Percentiles rank a stretch among this genome's conserved stretches.
phyloP scores from a whole-genome alignment of 2,888 invertebrate genomes.

The Noctua janthe region DNA sequence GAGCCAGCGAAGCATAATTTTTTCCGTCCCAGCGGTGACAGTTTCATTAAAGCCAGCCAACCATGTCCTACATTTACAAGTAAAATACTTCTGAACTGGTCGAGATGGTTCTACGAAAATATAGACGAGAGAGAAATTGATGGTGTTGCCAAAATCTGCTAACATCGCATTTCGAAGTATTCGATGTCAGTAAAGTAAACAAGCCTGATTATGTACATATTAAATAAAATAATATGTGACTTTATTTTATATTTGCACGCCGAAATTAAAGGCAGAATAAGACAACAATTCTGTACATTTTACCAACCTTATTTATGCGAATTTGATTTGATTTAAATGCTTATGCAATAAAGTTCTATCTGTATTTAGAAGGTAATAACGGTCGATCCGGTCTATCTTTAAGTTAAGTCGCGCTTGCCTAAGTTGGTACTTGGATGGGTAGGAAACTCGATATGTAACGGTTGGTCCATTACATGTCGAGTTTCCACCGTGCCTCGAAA shows the following conservation, averaged over 20 bases:
- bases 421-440: neutral
- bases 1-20: conserved; percentile 60
- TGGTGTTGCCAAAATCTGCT: neutral
- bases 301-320: too few species aligned
- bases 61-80: conserved; percentile 68
- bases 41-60: conserved; percentile 69
- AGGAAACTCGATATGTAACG: too few species aligned
- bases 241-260: too few species aligned
- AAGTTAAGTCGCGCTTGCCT: neutral
- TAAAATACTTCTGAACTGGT: conserved; percentile 63
- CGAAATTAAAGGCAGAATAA: too few species aligned
- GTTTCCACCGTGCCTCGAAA: neutral
- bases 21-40: conserved; percentile 69
- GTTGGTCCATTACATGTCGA: neutral
- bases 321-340: neutral
- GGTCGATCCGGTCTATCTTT: neutral
- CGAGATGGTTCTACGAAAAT: conserved; percentile 53
- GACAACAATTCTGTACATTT: too few species aligned
- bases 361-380: neutral
- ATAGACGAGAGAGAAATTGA: conserved; percentile 24
- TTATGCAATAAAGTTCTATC: neutral
- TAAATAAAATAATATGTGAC: neutral
- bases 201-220: neutral
- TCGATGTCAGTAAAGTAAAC: neutral
- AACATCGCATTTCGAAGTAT: neutral